Evolutionary conservation across 1,140 invertebrate species (phyloP), one percentile per base, ranked within the genome.

Genomic region (Spodoptera frugiperda): DNA sequence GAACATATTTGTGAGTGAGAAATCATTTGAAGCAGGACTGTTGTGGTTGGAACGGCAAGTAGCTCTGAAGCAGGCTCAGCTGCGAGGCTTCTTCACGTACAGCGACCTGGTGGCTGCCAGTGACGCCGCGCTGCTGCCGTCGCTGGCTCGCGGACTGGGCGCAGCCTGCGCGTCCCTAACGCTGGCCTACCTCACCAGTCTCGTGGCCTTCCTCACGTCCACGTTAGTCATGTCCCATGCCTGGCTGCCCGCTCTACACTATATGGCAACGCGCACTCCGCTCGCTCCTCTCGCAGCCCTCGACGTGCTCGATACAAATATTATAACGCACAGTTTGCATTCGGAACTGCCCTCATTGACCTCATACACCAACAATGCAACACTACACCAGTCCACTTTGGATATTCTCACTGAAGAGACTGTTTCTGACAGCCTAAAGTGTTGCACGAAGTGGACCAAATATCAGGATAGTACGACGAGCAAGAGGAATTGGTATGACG

Each of bases 81-180:
- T 96, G 51, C 94, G 97, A 30, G 97, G 97, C 0, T 98, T 97
- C 96, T 97, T 98, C 84, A 97, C 98, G 0, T 99, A 98, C 85
- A 95, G 96, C 1, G 98, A 99, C 94, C 88, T 98, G 21, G 91
- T 95, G 76, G 95, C 95, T 72, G 87, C 98, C 33, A 86, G 96
- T 75, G 94, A 96, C 54, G 93, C 51, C 91, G 49, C 87, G 95
- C 76, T 94, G 95, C 78, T 82, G 95, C 59, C 73, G 95, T 53
- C 95, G 95, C 76, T 95, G 95, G 73, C 82, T 96, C 48, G 82
- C 95, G 15, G 78, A 21, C 51, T 81, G n/a, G 51, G 80, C 8
- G 95, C 95, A 72, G 95, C 97, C 44, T 95, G 96, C 54, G 92
- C 95, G 3, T 95, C 97, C 25, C 95, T 97, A 77, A 89, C 96